Conservation (phyloP, 2,797 vertebrate genomes). For the Lepilemur septentrionalis region DNA sequence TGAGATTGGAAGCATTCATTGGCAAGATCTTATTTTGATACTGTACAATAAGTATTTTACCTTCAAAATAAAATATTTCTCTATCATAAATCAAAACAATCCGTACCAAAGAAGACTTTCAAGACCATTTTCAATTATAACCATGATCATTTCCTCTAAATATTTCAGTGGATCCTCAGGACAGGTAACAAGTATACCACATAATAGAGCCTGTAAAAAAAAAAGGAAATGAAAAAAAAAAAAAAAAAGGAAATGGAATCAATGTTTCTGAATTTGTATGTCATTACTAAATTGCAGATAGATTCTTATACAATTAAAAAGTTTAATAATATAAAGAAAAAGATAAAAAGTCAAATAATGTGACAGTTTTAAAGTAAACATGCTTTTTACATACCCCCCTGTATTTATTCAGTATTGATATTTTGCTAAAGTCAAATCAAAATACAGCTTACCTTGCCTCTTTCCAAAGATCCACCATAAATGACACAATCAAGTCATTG, state of each 20-base stretch:
- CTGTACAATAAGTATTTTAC: background rate
- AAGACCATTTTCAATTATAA: conserved; percentile 83
- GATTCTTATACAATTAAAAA: background rate
- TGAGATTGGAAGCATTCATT: background rate
- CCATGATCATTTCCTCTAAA: conserved; percentile 85
- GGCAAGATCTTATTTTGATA: background rate
- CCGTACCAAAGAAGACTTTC: conserved; percentile 84
- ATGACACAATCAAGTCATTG: background rate
- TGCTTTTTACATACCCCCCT: background rate
- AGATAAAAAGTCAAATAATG: conserved; percentile 9
- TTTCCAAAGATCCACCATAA: background rate
- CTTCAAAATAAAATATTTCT: conserved; percentile 45
- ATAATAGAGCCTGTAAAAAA: conserved; percentile 84
- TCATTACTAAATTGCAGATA: background rate
- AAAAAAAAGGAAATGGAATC: conserved; percentile 59
- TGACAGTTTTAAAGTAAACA: background rate
- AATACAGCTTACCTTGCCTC: background rate
- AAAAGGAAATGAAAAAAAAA: conserved; percentile 62
- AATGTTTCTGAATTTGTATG: background rate
- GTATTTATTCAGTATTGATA: background rate
- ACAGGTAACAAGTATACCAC: conserved; percentile 82
- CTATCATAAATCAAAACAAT: background rate
- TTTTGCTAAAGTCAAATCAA: conserved; percentile 28
- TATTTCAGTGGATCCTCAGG: conserved; percentile 86
- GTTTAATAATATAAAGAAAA: background rate